Evolutionary conservation across 2,888 invertebrate genomes (phyloP), one percentile per base, ranked within the genome.

Genomic region (Disparrhopalites patrizii): DNA sequence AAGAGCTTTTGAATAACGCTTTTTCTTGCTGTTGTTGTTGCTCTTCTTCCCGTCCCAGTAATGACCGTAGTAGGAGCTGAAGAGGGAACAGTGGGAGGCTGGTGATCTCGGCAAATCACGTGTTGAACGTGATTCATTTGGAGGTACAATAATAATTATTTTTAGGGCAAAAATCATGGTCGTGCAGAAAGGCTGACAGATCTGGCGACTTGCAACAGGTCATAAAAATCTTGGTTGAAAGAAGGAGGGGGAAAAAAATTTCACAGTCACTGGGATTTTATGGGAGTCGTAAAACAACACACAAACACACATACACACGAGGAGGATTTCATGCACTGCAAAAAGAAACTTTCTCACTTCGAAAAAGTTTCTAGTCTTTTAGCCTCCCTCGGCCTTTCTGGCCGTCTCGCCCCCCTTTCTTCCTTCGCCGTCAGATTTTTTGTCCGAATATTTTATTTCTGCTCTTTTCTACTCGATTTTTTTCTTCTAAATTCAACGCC

Each of bases 141-240:
- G n/a, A 43, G 43, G n/a, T n/a, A n/a, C n/a, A n/a, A n/a, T 20
- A n/a, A 43, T 43, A 43, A 43, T 43, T 43, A 43, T 43, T 43
- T 43, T 43, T 43, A 43, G 43, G 43, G 43, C 43, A 43, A 15
- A 43, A 43, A 43, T 43, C 43, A 43, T 43, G 43, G 43, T 43
- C 43, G n/a, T 43, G 43, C 20, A 20, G 43, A n/a, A 43, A 43
- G 8, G 43, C 43, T 43, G 43, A 43, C 43, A 43, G 43, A 43
- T 43, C 43, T 43, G 43, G 43, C 43, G 43, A 43, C 43, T n/a
- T 43, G 43, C 43, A 43, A 43, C 43, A 43, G 43, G 43, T 43
- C 43, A 43, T 43, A 43, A 43, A 61, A 61, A 61, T 61, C 47
- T n/a, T 61, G 47, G 43, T 61, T 61, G 47, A 61, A 51, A 61